Conservation (phyloP, 2,113 vertebrate genomes). For the Podocnemis expansa region DNA sequence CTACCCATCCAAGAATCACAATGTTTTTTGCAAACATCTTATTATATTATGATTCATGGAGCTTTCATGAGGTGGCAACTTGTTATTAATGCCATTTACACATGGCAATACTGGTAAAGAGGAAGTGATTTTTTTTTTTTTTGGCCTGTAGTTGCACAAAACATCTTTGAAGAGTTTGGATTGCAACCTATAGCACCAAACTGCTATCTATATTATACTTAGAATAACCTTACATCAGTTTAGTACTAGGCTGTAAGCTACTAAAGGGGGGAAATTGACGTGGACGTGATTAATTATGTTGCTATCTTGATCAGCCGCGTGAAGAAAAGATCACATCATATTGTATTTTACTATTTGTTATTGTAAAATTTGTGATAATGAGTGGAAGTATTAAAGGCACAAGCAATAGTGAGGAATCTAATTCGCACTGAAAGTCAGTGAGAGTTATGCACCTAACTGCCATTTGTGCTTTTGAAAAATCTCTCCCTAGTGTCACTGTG, state of each 20-base stretch:
- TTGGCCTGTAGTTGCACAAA: neutral
- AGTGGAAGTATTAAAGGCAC: neutral
- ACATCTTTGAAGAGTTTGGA: neutral
- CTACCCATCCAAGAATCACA: neutral
- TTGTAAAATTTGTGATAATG: neutral
- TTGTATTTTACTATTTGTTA: neutral
- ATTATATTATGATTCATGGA: neutral
- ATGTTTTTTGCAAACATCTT: neutral
- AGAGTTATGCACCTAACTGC: neutral
- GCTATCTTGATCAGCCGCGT: neutral
- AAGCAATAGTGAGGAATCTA: neutral
- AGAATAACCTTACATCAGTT: neutral
- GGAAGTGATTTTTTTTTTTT: neutral
- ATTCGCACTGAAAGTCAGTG: neutral
- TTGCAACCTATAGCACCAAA: neutral
- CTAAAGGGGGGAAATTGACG: neutral
- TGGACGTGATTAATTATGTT: neutral
- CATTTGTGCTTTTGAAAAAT: neutral
- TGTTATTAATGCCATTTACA: neutral
- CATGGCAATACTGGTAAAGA: neutral
- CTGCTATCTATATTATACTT: neutral
- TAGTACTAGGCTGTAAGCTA: fast-evolving
- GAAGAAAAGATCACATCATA: neutral
- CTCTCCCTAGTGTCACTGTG: neutral
- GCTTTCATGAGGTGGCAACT: neutral